These are phyloP conservation scores for Phymanthus crucifer DNA, from an alignment of 92 coral and sea anemone species.

Conservation along the genomic window DNA sequence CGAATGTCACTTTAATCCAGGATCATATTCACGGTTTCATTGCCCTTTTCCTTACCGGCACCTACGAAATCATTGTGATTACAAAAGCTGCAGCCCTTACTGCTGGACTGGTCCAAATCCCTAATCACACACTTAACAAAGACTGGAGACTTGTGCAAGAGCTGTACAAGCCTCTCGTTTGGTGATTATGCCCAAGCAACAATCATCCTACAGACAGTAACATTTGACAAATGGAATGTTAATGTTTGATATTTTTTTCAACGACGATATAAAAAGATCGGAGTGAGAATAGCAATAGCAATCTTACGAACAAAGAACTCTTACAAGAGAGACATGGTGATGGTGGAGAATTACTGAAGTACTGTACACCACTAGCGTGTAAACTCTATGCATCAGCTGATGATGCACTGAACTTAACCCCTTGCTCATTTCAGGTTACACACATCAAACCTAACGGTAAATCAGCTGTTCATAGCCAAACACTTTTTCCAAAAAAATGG, in stretches of 20 bases:
- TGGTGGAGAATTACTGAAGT: not conserved
- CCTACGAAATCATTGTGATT: not conserved
- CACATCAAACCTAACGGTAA: not conserved
- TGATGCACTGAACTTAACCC: not conserved
- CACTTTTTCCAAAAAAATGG: conserved; percentile 3
- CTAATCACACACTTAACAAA: not conserved
- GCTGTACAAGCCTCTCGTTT: not conserved
- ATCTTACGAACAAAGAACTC: not conserved
- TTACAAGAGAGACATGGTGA: not conserved
- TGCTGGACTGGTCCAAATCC: not conserved
- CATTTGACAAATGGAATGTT: not conserved
- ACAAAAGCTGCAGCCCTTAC: not conserved
- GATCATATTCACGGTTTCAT: not conserved
- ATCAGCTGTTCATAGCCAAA: conserved; percentile 1
- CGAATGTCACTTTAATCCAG: not conserved
- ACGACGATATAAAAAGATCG: not conserved
- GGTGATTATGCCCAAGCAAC: not conserved
- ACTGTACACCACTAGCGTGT: not conserved
- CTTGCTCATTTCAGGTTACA: not conserved
- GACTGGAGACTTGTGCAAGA: not conserved
- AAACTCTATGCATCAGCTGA: not conserved
- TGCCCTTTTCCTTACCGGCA: conserved; percentile 1
- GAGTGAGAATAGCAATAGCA: not conserved
- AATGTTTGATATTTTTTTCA: not conserved
- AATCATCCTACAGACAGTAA: not conserved